Percentiles rank a stretch among this genome's conserved stretches.
Conservation (phyloP, 2,888 invertebrate genomes). For the Papilio elwesi region DNA sequence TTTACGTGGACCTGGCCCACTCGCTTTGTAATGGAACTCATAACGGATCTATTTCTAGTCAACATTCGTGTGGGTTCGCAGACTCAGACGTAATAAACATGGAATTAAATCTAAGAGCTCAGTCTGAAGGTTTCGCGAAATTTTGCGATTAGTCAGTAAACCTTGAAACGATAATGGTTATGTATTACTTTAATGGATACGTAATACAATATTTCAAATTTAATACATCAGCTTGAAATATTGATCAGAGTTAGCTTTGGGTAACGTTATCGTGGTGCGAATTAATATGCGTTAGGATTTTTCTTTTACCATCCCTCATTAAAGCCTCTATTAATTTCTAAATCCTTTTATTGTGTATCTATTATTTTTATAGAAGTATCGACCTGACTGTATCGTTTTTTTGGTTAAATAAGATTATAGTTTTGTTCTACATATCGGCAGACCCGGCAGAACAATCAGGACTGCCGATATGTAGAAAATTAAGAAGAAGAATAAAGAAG, state of each 20-base stretch:
- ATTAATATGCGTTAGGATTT: no score
- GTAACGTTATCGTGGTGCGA: no score
- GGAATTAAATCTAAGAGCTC: slow-evolving; percentile 24
- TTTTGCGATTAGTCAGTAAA: slow-evolving; percentile 29
- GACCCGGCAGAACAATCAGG: no score
- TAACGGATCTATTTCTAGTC: slow-evolving; percentile 18
- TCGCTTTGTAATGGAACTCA: slow-evolving; percentile 25
- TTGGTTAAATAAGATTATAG: no score
- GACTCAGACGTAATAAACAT: slow-evolving; percentile 21
- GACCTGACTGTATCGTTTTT: no score
- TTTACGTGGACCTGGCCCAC: slow-evolving; percentile 30
- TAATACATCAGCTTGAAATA: neutral
- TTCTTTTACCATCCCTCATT: no score
- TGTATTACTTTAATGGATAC: neutral
- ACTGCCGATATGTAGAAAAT: no score
- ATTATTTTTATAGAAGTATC: no score
- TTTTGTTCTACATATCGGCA: no score
- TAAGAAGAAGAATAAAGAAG: no score
- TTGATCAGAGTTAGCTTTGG: neutral
- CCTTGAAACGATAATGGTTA: slow-evolving; percentile 19
- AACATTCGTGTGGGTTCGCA: slow-evolving; percentile 31
- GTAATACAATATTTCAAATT: neutral
- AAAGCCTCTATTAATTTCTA: no score
- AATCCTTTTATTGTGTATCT: no score
- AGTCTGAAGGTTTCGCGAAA: slow-evolving; percentile 34